These are phyloP conservation scores for Australoheros scitulus DNA, from an alignment of 2,113 vertebrate genomes.

Conservation along the genomic window DNA sequence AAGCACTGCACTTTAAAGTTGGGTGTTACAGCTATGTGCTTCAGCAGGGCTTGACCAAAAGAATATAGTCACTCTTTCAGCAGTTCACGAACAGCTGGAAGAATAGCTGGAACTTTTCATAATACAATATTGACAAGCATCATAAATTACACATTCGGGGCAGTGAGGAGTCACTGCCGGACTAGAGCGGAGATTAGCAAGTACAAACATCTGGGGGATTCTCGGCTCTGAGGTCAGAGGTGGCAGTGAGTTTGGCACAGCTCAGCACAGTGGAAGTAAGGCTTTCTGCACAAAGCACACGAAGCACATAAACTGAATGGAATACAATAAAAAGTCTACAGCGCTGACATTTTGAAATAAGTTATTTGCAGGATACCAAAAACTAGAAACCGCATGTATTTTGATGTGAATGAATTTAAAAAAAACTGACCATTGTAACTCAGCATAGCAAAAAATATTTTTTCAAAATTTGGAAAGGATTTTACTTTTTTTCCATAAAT, in stretches of 20 bases:
- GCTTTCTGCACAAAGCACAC: neutral
- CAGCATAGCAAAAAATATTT: neutral
- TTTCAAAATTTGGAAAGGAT: neutral
- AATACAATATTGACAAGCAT: slow-evolving; percentile 2
- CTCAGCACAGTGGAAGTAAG: neutral
- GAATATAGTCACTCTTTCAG: neutral
- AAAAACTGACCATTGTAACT: neutral
- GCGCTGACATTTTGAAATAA: neutral
- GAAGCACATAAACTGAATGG: neutral
- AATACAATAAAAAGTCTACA: neutral
- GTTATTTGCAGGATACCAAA: neutral
- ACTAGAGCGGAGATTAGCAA: slow-evolving; percentile 1
- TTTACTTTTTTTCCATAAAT: neutral
- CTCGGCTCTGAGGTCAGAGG: slow-evolving; percentile 29
- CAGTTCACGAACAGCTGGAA: slow-evolving; percentile 39
- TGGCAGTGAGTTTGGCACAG: neutral
- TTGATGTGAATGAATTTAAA: neutral
- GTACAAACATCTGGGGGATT: slow-evolving; percentile 19
- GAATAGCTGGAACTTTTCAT: slow-evolving; percentile 10
- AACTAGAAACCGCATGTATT: neutral
- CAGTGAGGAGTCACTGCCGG: slow-evolving; percentile 8
- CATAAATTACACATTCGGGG: slow-evolving; percentile 23
- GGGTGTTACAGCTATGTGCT: neutral
- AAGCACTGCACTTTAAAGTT: neutral
- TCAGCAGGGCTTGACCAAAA: neutral